A percentile compares a stretch with the other conserved stretches of the same genome.
phyloP scores from a whole-genome alignment of 1,140 invertebrate genomes.

The Aporrectodea caliginosa region DNA sequence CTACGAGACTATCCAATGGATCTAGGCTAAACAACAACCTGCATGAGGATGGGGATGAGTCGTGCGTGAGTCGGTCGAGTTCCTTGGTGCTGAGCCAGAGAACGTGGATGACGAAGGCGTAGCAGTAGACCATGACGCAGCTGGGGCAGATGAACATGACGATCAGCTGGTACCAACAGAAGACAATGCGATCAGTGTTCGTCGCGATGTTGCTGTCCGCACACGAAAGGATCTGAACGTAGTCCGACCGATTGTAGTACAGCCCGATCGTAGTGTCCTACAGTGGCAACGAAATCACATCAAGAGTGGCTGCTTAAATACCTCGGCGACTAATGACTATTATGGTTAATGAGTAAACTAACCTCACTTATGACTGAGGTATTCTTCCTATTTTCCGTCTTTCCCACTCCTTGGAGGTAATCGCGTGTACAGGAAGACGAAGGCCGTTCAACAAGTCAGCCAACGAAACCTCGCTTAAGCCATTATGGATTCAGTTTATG shows the following conservation, averaged over 20 bases:
- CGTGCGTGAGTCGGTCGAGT: slow-evolving; percentile 28
- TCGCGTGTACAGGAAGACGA: too few species aligned
- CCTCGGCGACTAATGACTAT: too few species aligned
- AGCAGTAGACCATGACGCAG: slow-evolving; percentile 59
- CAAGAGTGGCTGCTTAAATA: too few species aligned
- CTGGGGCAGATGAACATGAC: slow-evolving; percentile 58
- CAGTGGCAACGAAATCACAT: too few species aligned
- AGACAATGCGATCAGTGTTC: slow-evolving; percentile 37
- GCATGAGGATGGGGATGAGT: not conserved
- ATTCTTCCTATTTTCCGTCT: too few species aligned
- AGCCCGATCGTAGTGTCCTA: slow-evolving; percentile 17
- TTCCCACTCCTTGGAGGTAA: too few species aligned
- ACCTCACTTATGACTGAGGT: too few species aligned
- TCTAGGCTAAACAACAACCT: too few species aligned
- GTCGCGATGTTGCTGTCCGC: slow-evolving; percentile 7
- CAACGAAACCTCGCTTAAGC: too few species aligned
- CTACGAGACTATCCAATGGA: not conserved
- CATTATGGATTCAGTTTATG: too few species aligned
- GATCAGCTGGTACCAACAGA: slow-evolving; percentile 58
- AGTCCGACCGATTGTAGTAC: slow-evolving; percentile 4
- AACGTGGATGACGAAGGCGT: slow-evolving; percentile 59
- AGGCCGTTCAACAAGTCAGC: too few species aligned
- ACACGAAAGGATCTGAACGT: not conserved
- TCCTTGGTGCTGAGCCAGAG: slow-evolving; percentile 60
- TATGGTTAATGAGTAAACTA: too few species aligned